phyloP scores from a whole-genome alignment of 1,140 invertebrate species.

The Apis laboriosa region DNA sequence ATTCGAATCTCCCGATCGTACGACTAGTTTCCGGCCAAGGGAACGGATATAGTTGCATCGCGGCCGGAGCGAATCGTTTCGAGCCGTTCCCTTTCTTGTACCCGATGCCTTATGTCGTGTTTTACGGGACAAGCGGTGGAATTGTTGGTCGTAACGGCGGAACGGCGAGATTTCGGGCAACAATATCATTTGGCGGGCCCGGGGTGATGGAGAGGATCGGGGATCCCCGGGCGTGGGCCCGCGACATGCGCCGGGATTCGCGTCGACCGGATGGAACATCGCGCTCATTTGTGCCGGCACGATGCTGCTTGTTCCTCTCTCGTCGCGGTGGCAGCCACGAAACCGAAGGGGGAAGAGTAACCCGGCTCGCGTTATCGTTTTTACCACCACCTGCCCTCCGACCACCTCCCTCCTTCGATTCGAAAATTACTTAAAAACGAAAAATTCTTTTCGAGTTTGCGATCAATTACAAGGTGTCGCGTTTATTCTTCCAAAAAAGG shows the following conservation, averaged over 20 bases:
- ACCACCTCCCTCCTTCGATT: background rate
- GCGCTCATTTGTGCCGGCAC: constrained; percentile 68
- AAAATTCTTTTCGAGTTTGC: background rate
- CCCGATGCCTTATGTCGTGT: constrained; percentile 65
- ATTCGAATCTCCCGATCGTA: background rate
- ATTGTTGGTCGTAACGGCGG: constrained; percentile 21
- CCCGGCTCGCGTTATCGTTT: constrained; percentile 64
- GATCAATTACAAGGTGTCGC: too few species aligned
- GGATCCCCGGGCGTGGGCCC: constrained; percentile 74
- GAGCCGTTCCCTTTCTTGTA: constrained; percentile 61
- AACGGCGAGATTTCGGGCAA: constrained; percentile 70
- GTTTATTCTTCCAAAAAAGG: too few species aligned
- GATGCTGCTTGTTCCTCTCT: constrained; percentile 53
- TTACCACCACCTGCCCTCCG: constrained; percentile 25
- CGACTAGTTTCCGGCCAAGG: background rate
- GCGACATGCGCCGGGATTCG: constrained; percentile 70
- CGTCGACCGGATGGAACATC: constrained; percentile 65
- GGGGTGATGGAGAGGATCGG: constrained; percentile 71
- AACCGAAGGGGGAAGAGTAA: constrained; percentile 42
- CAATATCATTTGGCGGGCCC: constrained; percentile 72
- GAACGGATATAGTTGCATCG: constrained; percentile 4
- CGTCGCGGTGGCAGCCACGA: constrained; percentile 45
- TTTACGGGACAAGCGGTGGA: constrained; percentile 43
- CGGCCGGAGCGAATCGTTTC: constrained; percentile 16
- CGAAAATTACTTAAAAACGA: background rate